A percentile compares a stretch with the other conserved stretches of the same genome.
phyloP scores from a whole-genome alignment of 1,140 invertebrate species.

The Drosophila seguyi region DNA sequence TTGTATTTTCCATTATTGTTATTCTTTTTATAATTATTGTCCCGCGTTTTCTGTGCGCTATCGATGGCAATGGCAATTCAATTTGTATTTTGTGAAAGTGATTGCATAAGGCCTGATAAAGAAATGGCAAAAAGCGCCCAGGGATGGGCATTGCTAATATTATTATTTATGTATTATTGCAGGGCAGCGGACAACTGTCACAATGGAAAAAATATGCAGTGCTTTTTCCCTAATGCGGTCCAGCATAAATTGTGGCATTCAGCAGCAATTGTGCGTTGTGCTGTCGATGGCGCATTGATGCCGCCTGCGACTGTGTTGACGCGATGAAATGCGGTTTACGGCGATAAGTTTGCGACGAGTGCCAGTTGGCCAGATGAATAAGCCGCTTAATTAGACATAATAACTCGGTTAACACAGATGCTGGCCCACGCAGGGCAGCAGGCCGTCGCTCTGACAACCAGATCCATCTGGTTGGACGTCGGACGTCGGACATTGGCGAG shows the following conservation, averaged over 20 bases:
- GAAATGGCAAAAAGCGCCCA: conserved; percentile 30
- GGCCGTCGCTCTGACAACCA: conserved; percentile 3
- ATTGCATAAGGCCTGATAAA: conserved; percentile 62
- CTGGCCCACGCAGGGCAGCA: conserved; percentile 2
- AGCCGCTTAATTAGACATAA: conserved; percentile 53
- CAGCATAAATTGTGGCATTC: conserved; percentile 55
- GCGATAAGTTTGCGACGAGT: conserved; percentile 15
- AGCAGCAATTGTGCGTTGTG: conserved; percentile 25
- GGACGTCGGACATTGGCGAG: conserved; percentile 12
- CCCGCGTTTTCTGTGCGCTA: conserved; percentile 18
- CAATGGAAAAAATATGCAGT: conserved; percentile 39
- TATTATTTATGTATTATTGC: conserved; percentile 56
- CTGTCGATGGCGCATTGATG: conserved; percentile 27
- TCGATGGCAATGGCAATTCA: conserved; percentile 51
- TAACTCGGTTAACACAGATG: conserved; percentile 35
- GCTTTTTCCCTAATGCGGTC: conserved; percentile 39
- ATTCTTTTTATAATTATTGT: conserved; percentile 24
- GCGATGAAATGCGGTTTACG: conserved; percentile 43
- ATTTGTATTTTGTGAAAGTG: conserved; percentile 79
- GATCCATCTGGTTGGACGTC: neutral
- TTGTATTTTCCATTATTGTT: conserved; percentile 33
- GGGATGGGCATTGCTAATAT: conserved; percentile 25
- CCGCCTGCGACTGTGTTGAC: conserved; percentile 6
- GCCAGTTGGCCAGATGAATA: conserved; percentile 31
- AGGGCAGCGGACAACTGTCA: conserved; percentile 25